These are phyloP conservation scores for Chlorodrepanis virens DNA, from an alignment of 2,113 vertebrate genomes.

Conservation along the genomic window DNA sequence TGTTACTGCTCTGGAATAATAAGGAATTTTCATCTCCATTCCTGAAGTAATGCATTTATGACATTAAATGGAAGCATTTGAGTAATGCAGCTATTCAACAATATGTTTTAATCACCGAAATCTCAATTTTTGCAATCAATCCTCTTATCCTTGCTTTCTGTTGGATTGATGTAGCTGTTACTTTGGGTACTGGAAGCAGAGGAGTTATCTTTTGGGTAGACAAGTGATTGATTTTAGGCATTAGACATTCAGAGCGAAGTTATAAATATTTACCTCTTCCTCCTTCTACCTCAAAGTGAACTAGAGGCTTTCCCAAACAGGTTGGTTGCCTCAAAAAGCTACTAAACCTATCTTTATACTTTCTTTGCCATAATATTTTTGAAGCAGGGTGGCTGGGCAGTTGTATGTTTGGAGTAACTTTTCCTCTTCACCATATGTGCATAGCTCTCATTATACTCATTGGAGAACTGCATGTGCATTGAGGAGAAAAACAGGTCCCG, in stretches of 20 bases:
- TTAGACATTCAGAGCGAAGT: neutral
- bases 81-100: neutral
- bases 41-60: neutral
- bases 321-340: neutral
- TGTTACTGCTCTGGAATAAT: neutral
- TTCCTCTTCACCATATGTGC: neutral
- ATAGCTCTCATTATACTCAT: neutral
- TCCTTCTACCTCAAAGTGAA: neutral
- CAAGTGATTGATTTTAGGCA: constrained; percentile 41
- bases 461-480: neutral
- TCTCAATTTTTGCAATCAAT: constrained; percentile 25
- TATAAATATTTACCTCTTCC: constrained; percentile 59
- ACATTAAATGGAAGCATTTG: neutral
- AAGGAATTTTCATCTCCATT: neutral
- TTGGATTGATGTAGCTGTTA: constrained; percentile 42
- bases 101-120: constrained; percentile 3
- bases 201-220: constrained; percentile 4
- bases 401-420: neutral
- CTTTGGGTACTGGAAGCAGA: neutral
- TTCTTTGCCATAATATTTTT: neutral
- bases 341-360: neutral
- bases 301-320: neutral
- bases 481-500: constrained; percentile 35
- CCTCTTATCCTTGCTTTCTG: constrained; percentile 20
- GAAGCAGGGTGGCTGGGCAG: neutral